Evolutionary conservation across 1,140 invertebrate species (phyloP), one percentile per base, ranked within the genome.

Genomic region (Teleogryllus occipitalis): DNA sequence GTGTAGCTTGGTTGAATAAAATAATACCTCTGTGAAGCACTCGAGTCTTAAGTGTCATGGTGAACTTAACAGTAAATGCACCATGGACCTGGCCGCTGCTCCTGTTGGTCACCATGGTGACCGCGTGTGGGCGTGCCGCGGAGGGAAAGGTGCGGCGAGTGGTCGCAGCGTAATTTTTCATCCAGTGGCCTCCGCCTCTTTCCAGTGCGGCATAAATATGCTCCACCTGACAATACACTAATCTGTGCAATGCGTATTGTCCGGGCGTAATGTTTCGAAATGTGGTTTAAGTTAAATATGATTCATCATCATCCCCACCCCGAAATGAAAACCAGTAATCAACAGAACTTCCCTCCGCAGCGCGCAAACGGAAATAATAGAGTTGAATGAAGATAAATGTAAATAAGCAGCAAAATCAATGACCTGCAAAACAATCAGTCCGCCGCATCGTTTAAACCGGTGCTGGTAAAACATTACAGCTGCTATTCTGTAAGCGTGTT

Each of bases 211-310:
- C 54, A 65, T 65, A 65, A 65, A 65, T 65, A 65, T 65, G 54
- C 54, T 65, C 18, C 10, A 14, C 18, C 54, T 65, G 54, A 14
- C 54, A 65, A 65, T 14, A 65, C 18, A 14, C 54, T 10, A 65
- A 65, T 65, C 10, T 14, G 54, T 14, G 10, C 54, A 65, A 18
- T 65, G 54, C 10, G 54, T 65, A 3, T 65, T 65, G 54, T 65
- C 18, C 18, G 54, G 54, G 54, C 10, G 10, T 65, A 65, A 65
- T 65, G 54, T 65, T 65, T 65, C 7, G 54, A 65, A 65, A 65
- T 65, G 54, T 65, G 54, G 54, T 65, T 65, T 65, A 65, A 65
- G 54, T 65, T 65, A 65, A 65, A 65, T 65, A 65, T 65, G 54
- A 65, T 65, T 65, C 54, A 65, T 65, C 54, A 65, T 65, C 10